Evolutionary conservation across 2,888 invertebrate genomes (phyloP), one percentile per base, ranked within the genome.

Genomic region (Ommatoiulus sabulosus): DNA sequence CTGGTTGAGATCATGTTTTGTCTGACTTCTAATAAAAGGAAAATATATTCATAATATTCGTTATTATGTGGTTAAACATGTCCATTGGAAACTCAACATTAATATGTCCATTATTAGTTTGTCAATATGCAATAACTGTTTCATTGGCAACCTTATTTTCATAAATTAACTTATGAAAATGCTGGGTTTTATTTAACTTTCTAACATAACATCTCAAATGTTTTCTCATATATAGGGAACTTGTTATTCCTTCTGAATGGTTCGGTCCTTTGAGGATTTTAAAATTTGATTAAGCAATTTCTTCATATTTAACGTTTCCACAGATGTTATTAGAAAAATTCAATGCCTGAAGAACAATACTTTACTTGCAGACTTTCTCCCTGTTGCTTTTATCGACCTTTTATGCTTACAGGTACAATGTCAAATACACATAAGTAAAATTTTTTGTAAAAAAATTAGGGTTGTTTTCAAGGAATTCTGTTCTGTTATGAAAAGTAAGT

Each of bases 261-360:
- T 5, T 63, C 63, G 63, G 63, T n/a, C 63, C 63, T n/a, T 63
- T 3, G 63, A 63, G 63, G 63, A 63, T 63, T 63, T n/a, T 5
- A 17, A 63, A 63, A 63, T 63, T 63, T 17, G 63, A 63, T 63
- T 63, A 63, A 63, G 63, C n/a, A 17, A n/a, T n/a, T n/a, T n/a
- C 63, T 17, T 63, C 17, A 17, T 63, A 63, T 63, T n/a, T 63
- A 63, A 63, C n/a, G 63, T 63, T 63, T 63, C 63, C 17, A 63
- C 17, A 63, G 63, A 63, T 63, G 63, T 63, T 63, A 63, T 63
- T 63, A n/a, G 63, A 63, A 63, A 63, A 63, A 63, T n/a, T n/a
- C 3, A n/a, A n/a, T n/a, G 17, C n/a, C n/a, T 63, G 63, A 63
- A 63, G 63, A 63, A 63, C n/a, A 63, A 63, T 63, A 63, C n/a